Evolutionary conservation across 2,888 invertebrate genomes (phyloP).

Genomic region (Osmoderma eremita): DNA sequence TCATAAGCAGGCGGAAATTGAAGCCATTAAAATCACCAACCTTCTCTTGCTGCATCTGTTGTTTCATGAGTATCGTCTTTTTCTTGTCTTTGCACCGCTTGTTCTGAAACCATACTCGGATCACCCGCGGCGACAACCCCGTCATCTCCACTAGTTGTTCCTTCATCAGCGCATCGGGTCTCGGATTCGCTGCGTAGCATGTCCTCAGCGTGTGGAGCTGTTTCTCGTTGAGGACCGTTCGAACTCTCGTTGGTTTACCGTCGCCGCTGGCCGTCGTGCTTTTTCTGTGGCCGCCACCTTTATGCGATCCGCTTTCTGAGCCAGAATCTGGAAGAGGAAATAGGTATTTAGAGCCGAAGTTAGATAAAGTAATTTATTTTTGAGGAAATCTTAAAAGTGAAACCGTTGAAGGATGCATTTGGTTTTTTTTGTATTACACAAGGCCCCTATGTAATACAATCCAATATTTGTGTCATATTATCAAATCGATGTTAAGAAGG

Average conservation of each 20-base stretch:
- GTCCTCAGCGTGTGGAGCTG: conserved; percentile 97
- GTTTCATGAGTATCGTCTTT: conserved; percentile 94
- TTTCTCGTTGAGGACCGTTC: conserved; percentile 98
- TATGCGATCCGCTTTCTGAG: conserved; percentile 90
- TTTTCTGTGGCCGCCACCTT: conserved; percentile 69
- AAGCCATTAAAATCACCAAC: conserved; percentile 65
- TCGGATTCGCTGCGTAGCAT: conserved; percentile 96
- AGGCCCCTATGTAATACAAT: no score
- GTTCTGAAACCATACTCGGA: conserved; percentile 99
- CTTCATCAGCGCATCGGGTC: conserved; percentile 99
- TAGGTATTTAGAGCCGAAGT: neutral
- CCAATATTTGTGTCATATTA: no score
- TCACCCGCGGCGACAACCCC: conserved; percentile 94
- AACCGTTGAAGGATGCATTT: no score
- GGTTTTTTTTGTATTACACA: no score
- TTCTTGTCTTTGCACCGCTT: conserved; percentile 98
- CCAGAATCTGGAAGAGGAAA: conserved; percentile 81
- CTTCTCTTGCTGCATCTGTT: conserved; percentile 98
- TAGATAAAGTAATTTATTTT: neutral
- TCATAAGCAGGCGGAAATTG: no score
- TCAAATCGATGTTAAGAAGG: no score
- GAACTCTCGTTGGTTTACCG: conserved; percentile 97
- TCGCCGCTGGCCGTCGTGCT: conserved; percentile 70
- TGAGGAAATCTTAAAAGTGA: no score
- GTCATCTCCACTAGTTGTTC: conserved; percentile 99